Conservation (phyloP, 1,140 invertebrate species). For the Carposina sasakii region DNA sequence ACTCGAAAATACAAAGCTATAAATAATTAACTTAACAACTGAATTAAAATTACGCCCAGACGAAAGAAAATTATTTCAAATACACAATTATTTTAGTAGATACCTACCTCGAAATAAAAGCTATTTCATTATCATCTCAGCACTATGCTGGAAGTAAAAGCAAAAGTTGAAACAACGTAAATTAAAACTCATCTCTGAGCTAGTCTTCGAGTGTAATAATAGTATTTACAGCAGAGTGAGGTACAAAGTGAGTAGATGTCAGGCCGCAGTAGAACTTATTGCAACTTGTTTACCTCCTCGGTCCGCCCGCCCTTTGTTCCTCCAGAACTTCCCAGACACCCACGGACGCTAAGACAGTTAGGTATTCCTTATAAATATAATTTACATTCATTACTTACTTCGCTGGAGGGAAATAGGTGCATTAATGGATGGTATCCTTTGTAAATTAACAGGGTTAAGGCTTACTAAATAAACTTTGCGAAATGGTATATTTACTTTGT, state of each 20-base stretch:
- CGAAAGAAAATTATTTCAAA: too few species aligned
- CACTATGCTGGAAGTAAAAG: background rate
- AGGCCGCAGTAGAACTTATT: slow-evolving; percentile 45
- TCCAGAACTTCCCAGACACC: slow-evolving; percentile 45
- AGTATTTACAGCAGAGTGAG: slow-evolving; percentile 32
- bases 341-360: slow-evolving; percentile 39
- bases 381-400: slow-evolving; percentile 49
- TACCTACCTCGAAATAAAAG: too few species aligned
- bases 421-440: too few species aligned
- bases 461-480: too few species aligned
- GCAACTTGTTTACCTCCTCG: slow-evolving; percentile 53
- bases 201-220: slow-evolving; percentile 28
- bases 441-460: too few species aligned
- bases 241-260: slow-evolving; percentile 34
- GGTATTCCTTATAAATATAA: slow-evolving; percentile 55
- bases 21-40: too few species aligned
- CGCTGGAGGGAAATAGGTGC: slow-evolving; percentile 19
- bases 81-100: too few species aligned
- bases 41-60: too few species aligned
- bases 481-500: too few species aligned
- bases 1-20: too few species aligned
- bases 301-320: slow-evolving; percentile 48
- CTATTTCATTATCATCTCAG: too few species aligned
- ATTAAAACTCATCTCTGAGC: slow-evolving; percentile 23
- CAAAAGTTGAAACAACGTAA: slow-evolving; percentile 10